Percentiles rank a stretch among this genome's conserved stretches.
These are phyloP conservation scores for Hepsetus odoe DNA, from an alignment of 2,113 vertebrate species.

Conservation along the genomic window DNA sequence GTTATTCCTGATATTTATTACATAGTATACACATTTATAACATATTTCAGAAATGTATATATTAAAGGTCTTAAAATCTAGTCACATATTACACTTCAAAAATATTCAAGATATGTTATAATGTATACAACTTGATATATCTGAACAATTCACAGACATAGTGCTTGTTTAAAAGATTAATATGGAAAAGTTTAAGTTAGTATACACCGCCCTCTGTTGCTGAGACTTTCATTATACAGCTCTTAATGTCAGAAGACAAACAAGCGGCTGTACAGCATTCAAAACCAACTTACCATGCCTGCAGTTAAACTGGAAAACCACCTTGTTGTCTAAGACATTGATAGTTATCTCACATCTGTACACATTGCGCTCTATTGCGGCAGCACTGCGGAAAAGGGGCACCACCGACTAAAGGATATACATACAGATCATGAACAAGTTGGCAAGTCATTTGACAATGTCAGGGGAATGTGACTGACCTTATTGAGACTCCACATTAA, in stretches of 20 bases:
- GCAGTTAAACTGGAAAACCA: conserved; percentile 87
- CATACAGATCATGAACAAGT: not conserved
- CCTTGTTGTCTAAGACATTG: conserved; percentile 60
- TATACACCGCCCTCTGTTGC: conserved; percentile 63
- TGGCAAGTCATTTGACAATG: too few relatives aligned
- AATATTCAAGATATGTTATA: too few relatives aligned
- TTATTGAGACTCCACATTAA: not conserved
- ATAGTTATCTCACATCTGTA: conserved; percentile 84
- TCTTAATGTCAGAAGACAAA: not conserved
- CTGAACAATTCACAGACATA: not conserved
- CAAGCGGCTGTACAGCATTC: not conserved
- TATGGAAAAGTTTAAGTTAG: not conserved
- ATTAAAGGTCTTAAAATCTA: too few relatives aligned
- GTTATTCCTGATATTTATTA: conserved; percentile 77
- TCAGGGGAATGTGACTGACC: not conserved
- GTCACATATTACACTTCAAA: too few relatives aligned
- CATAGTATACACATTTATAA: too few relatives aligned
- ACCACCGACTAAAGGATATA: conserved; percentile 79
- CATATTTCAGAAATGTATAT: too few relatives aligned
- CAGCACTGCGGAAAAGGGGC: conserved; percentile 85
- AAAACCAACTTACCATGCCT: conserved; percentile 80
- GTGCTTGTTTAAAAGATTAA: not conserved
- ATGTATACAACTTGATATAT: not conserved
- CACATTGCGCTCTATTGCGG: conserved; percentile 84
- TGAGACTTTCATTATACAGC: conserved; percentile 28